A percentile compares a stretch with the other conserved stretches of the same genome.
These are phyloP conservation scores for Xestia sexstrigata DNA, from an alignment of 2,888 invertebrate genomes.

Conservation along the genomic window DNA sequence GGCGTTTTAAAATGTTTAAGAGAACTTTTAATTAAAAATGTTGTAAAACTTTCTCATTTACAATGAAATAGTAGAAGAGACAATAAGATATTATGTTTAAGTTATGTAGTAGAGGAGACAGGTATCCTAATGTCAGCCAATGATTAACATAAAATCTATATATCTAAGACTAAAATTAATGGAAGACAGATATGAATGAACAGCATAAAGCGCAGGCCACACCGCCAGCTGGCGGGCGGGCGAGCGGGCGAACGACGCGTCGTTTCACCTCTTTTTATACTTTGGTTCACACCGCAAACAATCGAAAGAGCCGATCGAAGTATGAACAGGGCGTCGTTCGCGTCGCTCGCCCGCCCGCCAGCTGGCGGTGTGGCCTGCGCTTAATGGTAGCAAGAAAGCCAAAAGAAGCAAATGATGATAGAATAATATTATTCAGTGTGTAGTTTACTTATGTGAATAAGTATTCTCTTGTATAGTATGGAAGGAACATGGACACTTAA, in stretches of 20 bases:
- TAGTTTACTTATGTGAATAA: background rate
- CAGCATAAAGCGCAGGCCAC: too few species aligned
- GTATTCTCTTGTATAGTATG: background rate
- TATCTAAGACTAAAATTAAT: background rate
- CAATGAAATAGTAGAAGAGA: background rate
- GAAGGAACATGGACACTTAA: background rate
- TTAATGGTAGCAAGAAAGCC: background rate
- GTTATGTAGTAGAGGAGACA: background rate
- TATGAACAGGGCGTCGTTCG: too few species aligned
- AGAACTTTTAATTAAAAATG: background rate
- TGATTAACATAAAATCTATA: background rate
- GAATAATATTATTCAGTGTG: background rate
- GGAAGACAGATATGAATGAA: background rate
- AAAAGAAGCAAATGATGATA: background rate
- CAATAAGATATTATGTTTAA: too few species aligned
- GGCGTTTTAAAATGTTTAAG: conserved; percentile 68
- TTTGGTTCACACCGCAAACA: too few species aligned
- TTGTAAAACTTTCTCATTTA: background rate
- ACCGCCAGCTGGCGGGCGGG: too few species aligned
- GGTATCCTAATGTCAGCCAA: conserved; percentile 1
- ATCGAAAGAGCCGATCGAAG: too few species aligned
- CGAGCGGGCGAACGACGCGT: too few species aligned
- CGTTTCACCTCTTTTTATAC: too few species aligned
- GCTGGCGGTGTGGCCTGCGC: too few species aligned
- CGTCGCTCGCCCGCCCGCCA: too few species aligned